These are phyloP conservation scores for Isichthys henryi DNA, from an alignment of 2,113 vertebrate species.

Conservation along the genomic window DNA sequence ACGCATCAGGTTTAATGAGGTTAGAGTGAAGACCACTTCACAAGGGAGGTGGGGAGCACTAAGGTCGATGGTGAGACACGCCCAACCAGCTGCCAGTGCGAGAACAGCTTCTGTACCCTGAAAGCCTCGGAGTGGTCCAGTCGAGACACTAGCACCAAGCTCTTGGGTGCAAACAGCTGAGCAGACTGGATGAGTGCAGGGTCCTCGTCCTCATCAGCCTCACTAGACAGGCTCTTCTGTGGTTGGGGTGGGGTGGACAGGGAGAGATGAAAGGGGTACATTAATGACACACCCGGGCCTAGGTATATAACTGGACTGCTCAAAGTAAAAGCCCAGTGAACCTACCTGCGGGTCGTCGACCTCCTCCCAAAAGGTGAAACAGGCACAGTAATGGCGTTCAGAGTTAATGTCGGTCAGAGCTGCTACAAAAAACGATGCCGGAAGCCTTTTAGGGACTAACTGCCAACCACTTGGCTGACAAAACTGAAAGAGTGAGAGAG, in stretches of 20 bases:
- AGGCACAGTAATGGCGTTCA: conserved; percentile 90
- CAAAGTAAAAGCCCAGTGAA: background rate
- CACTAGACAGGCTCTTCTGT: conserved; percentile 59
- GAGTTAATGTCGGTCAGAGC: conserved; percentile 97
- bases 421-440: conserved; percentile 83
- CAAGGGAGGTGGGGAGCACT: background rate
- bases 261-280: background rate
- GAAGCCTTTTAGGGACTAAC: conserved; percentile 73
- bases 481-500: conserved; percentile 58
- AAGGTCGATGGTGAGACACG: background rate
- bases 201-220: conserved; percentile 60
- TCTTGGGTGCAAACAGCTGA: conserved; percentile 87
- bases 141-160: conserved; percentile 85
- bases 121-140: conserved; percentile 87
- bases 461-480: conserved; percentile 97
- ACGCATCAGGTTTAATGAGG: background rate
- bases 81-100: background rate
- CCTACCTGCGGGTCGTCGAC: conserved; percentile 72
- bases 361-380: conserved; percentile 94
- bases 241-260: conserved; percentile 36
- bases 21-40: background rate
- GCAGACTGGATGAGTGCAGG: conserved; percentile 41
- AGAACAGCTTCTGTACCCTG: conserved; percentile 62
- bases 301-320: background rate
- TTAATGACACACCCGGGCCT: too few species aligned